phyloP scores from a whole-genome alignment of 2,888 invertebrate genomes.

The Alcis repandata region DNA sequence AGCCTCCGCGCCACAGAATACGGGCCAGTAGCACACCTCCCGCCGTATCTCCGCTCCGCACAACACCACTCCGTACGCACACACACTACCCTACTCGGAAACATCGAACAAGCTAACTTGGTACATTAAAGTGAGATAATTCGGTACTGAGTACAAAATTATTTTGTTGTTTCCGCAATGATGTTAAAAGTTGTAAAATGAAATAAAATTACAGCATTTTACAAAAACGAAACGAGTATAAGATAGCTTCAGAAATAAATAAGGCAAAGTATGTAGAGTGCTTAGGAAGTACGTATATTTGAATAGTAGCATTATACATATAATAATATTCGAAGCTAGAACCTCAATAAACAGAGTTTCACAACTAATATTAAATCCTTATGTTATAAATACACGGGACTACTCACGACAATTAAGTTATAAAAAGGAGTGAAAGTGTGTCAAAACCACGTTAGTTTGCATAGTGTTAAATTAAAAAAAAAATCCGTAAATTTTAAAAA shows the following conservation, averaged over 20 bases:
- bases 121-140: slow-evolving; percentile 8
- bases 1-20: slow-evolving; percentile 68
- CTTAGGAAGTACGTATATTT: not conserved
- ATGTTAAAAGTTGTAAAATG: not conserved
- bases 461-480: too few species aligned
- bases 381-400: too few species aligned
- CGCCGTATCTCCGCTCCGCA: slow-evolving; percentile 34
- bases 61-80: slow-evolving; percentile 4
- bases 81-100: slow-evolving; percentile 5
- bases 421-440: too few species aligned
- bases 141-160: not conserved
- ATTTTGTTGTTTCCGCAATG: not conserved
- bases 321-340: too few species aligned
- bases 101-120: slow-evolving; percentile 17
- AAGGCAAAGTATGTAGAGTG: not conserved
- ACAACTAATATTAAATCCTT: too few species aligned
- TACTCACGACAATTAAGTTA: too few species aligned
- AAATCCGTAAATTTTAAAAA: too few species aligned
- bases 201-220: not conserved
- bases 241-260: not conserved
- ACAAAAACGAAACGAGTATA: not conserved
- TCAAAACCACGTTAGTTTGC: too few species aligned
- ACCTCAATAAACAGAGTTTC: too few species aligned
- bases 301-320: too few species aligned
- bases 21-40: slow-evolving; percentile 45